phyloP scores from a whole-genome alignment of 2,113 vertebrate species.

The Scatophagus argus region DNA sequence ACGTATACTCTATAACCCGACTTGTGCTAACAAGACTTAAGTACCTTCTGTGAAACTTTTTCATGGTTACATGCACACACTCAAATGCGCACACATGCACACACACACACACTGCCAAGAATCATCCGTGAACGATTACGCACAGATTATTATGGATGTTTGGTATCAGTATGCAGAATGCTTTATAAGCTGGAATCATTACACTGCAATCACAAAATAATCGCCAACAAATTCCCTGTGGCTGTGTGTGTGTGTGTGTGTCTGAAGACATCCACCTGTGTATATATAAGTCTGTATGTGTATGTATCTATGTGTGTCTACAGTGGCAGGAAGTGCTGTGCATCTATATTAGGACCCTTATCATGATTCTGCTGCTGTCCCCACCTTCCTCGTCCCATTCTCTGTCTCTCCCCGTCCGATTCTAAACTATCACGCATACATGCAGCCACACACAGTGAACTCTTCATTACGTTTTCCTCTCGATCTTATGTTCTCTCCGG shows the following conservation, averaged over 20 bases:
- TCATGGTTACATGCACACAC: slow-evolving; percentile 6
- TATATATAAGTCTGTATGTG: neutral
- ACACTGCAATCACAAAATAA: slow-evolving; percentile 71
- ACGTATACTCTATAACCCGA: slow-evolving; percentile 1
- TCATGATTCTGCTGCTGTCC: slow-evolving; percentile 34
- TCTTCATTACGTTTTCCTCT: slow-evolving; percentile 7
- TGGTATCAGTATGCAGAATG: slow-evolving; percentile 65
- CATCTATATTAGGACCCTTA: slow-evolving; percentile 37
- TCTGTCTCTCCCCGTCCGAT: neutral
- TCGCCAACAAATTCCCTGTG: slow-evolving; percentile 56
- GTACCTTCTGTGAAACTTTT: slow-evolving; percentile 11
- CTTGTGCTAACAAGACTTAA: slow-evolving; percentile 12
- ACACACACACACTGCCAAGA: slow-evolving; percentile 18
- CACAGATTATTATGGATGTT: slow-evolving; percentile 64
- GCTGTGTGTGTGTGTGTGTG: slow-evolving; percentile 34
- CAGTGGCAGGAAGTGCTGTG: neutral
- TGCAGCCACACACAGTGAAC: neutral
- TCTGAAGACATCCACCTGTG: slow-evolving; percentile 29
- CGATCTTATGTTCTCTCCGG: neutral
- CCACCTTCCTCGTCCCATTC: slow-evolving; percentile 24
- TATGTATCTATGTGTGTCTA: neutral
- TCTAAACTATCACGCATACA: neutral
- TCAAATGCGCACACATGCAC: neutral
- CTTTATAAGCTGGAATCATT: slow-evolving; percentile 66
- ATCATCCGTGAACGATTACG: slow-evolving; percentile 55